Base-by-base conservation (phyloP, 2,888 invertebrate genomes). In the Galeopsomyia nigrocyanea region DNA sequence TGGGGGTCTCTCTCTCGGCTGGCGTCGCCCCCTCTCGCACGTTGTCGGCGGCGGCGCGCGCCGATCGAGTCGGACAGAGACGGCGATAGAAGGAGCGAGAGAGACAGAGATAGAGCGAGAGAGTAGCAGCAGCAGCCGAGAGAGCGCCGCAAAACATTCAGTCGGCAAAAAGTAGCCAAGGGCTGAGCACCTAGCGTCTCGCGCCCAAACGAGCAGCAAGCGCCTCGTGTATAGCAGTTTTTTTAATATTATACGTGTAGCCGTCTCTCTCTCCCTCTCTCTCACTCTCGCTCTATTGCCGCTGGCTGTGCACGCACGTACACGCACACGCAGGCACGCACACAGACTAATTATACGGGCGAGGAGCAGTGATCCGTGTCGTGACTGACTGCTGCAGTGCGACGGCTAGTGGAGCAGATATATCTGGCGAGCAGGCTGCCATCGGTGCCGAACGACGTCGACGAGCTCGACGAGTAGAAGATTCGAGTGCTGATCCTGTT, bases 121-220 rank as follows among this genome's bases (percentile, higher is more conserved):
- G 61, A 53, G 70, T 56, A 68, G 71, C 67, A 57, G 64, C 46
- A 57, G 71, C 70, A 66, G 69, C 69, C 50, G 71, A 63, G 62
- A 66, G 75, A 74, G 82, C 82, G 80, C 83, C 85, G 84, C 85
- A 86, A 86, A 86, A 86, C 85, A 86, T 86, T 86, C 85, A 86
- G 86, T 86, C 85, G 85, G 86, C 86, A 86, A 86, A 86, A 86
- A 86, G 86, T 86, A 86, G 84, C 83, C 86, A 85, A 83, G 85
- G 86, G 85, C 84, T 86, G 81, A 84, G 80, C 84, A 84, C 82
- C 81, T 82, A 81, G 50, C 58, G 60, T 56, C 68, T 63, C 68
- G 61, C 71, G 69, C 60, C 69, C 2, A 3, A 39, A 1, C 13
- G 7, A 39, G 39, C 13, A 39, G 39, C 39, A 10, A 39, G 39